Base-by-base conservation (phyloP, 2,113 vertebrate genomes). In the Apodemus sylvaticus region DNA sequence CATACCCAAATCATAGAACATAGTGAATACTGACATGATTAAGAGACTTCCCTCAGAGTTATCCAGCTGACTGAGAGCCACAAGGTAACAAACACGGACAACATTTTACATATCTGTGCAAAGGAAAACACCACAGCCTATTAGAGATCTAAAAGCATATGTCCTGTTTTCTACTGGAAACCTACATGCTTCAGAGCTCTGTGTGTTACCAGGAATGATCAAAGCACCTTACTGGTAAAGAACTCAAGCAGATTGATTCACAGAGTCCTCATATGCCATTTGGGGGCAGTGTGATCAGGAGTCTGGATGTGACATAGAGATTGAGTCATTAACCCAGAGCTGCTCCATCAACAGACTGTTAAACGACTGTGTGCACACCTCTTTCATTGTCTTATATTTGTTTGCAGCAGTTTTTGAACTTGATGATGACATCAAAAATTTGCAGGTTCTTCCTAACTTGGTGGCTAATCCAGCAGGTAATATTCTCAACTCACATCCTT, bases 391-490 rank as follows among this genome's bases (percentile, higher is more conserved):
- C 26, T 81, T 70, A 14, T 87, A 13, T 70, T 42, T 64, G 53
- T 48, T 95, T 87, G 60, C 60, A 95, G 88, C 31, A 76, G 53
- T 64, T 73, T 79, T 66, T 83, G 53, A 94, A 78, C 55, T 88
- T 78, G 78, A 85, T 53, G 62, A 95, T 93, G 90, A 51, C 87
- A 73, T 82, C 5, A 68, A 58, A 73, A 17, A 31, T 93, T 94
- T 48, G 36, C 53, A 53, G 39, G 34, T 60, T 91, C 39, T 29
- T 95, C n/a, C 39, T 95, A 55, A 90, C 36, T 76, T 71, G 55
- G 48, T 93, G 82, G 60, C 19, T 96, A 39, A 91, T 16, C 24
- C 73, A 89, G 73, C 60, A 95, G 83, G 68, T 95, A 68, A 71
- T 39, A 71, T 45, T 36, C 62, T 86, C n/a, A 64, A 45, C 45